Evolutionary conservation across 2,113 vertebrate genomes (phyloP).

Genomic region (Cyanoramphus novaezelandiae): DNA sequence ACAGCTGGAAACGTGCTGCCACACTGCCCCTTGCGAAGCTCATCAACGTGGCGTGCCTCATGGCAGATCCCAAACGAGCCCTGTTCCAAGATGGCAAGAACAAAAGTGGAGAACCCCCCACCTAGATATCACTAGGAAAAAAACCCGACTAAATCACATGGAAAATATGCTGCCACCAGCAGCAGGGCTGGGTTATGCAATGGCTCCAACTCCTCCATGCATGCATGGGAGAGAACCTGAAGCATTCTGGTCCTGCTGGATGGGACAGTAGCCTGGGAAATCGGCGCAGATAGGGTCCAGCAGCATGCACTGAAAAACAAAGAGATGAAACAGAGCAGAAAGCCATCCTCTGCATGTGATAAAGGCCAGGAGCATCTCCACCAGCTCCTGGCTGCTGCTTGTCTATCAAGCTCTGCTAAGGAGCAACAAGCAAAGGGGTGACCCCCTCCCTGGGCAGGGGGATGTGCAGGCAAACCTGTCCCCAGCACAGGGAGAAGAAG

Average conservation of each 20-base stretch:
- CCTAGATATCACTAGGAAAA: background rate
- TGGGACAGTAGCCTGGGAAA: background rate
- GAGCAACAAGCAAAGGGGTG: background rate
- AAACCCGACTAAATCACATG: background rate
- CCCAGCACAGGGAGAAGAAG: background rate
- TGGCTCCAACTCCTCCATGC: background rate
- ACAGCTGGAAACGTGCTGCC: background rate
- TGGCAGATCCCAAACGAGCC: background rate
- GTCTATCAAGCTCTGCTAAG: background rate
- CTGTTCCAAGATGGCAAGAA: background rate
- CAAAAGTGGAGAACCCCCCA: background rate
- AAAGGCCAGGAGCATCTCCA: background rate
- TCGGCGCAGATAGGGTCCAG: background rate
- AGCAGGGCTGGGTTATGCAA: background rate
- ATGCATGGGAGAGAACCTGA: fast-evolving
- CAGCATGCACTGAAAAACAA: background rate
- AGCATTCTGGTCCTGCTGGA: fast-evolving
- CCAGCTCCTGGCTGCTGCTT: background rate
- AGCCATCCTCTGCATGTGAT: background rate
- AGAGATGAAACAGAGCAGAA: background rate
- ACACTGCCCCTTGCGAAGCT: background rate
- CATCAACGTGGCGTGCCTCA: fast-evolving
- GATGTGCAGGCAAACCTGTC: background rate
- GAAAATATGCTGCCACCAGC: background rate
- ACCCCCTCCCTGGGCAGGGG: background rate